A percentile compares a stretch with the other conserved stretches of the same genome.
These are phyloP conservation scores for Lepus americanus DNA, from an alignment of 2,113 vertebrate species.

Conservation along the genomic window DNA sequence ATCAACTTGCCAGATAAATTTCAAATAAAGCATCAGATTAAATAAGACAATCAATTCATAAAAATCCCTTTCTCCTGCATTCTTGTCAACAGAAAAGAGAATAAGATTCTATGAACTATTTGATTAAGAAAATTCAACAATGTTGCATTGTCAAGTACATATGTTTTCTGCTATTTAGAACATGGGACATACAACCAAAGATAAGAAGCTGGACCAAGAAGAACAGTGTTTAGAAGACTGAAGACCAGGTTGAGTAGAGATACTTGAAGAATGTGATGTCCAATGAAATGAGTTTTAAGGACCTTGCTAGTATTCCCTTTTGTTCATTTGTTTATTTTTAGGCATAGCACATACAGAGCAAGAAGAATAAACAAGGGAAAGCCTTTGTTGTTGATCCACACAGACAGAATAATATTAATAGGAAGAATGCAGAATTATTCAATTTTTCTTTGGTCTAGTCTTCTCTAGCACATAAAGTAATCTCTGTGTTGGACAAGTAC, in stretches of 20 bases:
- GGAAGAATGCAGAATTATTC: not conserved
- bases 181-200: not conserved
- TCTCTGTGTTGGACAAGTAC: conserved; percentile 34
- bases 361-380: not conserved
- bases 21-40: not conserved
- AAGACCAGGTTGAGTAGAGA: not conserved
- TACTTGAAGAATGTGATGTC: not conserved
- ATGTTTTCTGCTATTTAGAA: not conserved
- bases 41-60: not conserved
- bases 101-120: not conserved
- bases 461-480: not conserved
- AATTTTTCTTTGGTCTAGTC: not conserved
- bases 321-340: not conserved
- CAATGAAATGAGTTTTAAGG: not conserved
- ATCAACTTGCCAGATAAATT: not conserved
- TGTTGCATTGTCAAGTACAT: not conserved
- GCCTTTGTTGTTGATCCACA: not conserved
- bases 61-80: not conserved
- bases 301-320: not conserved
- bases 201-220: not conserved
- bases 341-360: not conserved
- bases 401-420: not conserved
- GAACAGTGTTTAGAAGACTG: not conserved
- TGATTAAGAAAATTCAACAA: conserved; percentile 8
- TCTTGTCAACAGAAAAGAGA: conserved; percentile 34